Evolutionary conservation across 2,797 vertebrate genomes (phyloP), one percentile per base, ranked within the genome.

Genomic region (Chaunax sp.): DNA sequence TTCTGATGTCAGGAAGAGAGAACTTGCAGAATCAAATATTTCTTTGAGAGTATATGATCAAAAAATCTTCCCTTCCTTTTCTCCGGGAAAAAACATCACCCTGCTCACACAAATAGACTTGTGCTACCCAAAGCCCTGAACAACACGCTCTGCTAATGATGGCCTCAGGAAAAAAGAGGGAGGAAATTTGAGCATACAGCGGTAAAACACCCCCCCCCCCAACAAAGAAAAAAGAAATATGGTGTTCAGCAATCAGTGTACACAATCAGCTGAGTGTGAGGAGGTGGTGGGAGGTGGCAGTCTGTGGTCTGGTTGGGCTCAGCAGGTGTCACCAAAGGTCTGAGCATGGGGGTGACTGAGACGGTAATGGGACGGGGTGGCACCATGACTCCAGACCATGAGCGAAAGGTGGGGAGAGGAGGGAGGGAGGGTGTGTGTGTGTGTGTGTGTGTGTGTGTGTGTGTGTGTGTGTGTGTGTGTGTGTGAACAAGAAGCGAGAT

Each of bases 41-140:
- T 90, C 87, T 87, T 83, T 87, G 85, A 89, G 87, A 84, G 77
- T 69, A 46, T 60, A 68, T 82, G 82, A 90, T 89, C 72, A 91
- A 88, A 91, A 84, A 66, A 88, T 61, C 50, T 73, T 15, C 52
- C 46, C 83, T 75, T 65, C 57, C 77, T 74, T 86, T 84, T 87
- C 83, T 82, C 85, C 71, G 59, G 78, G 58, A 84, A 15, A 43
- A 2, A 77, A 89, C 78, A 69, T 64, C 77, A 85, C 81, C 81
- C 85, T 80, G 61, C 69, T 81, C 79, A 62, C 66, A 84, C 82
- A 79, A 85, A 89, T 69, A 82, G 52, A 80, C 57, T 40, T 30
- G 55, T 64, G 55, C 49, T 70, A 35, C 59, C 33, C 66, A 37
- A 59, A 56, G 47, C 20, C 41, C 43, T 30, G 33, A 53, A 56